Evolutionary conservation across 2,888 invertebrate species (phyloP).

Genomic region (Adineta ricciae): DNA sequence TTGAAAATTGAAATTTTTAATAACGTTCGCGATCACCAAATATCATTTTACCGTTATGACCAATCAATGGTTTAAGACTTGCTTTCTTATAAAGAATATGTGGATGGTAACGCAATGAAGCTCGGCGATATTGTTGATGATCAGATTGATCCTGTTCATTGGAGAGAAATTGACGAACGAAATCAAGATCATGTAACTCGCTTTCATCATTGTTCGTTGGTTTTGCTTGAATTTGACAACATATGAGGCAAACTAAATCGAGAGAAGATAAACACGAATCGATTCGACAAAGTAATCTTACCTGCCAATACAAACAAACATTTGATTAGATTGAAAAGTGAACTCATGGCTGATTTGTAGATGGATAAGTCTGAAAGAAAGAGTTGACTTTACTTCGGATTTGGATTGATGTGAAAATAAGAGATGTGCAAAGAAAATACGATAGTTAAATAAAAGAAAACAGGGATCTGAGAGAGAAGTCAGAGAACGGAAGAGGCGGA

Average conservation of each 20-base stretch:
- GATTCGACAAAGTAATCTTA: neutral
- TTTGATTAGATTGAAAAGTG: neutral
- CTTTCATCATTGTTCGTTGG: neutral
- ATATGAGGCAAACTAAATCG: neutral
- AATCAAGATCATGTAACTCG: neutral
- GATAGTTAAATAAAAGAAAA: no score
- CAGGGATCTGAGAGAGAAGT: neutral
- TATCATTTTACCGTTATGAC: neutral
- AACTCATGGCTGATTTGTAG: neutral
- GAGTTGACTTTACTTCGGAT: no score
- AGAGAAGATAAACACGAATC: neutral
- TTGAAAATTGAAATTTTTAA: neutral
- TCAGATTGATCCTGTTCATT: neutral
- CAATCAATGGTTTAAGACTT: neutral
- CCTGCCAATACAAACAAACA: neutral
- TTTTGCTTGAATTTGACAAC: neutral
- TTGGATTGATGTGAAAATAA: neutral
- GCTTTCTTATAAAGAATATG: constrained; percentile 4
- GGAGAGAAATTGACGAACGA: neutral
- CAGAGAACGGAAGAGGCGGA: neutral
- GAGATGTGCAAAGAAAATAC: neutral
- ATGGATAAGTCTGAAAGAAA: no score
- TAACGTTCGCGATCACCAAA: neutral
- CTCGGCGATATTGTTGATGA: neutral
- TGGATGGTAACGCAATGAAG: neutral